Evolutionary conservation across 2,113 vertebrate genomes (phyloP).

Genomic region (Cercocebus atys): DNA sequence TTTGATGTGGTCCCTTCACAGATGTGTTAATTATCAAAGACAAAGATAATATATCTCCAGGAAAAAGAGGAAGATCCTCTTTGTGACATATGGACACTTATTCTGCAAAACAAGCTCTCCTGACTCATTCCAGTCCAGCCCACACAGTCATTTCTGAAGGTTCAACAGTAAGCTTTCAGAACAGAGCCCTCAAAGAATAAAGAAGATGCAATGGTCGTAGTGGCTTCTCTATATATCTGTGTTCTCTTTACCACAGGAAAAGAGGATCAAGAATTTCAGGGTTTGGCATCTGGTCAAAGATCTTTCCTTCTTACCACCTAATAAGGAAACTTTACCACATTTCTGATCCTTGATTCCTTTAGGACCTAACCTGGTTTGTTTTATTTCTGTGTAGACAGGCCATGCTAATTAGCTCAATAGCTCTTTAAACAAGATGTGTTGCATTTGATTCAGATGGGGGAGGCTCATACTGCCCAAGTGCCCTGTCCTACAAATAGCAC

Average conservation of each 20-base stretch:
- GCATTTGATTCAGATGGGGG: neutral
- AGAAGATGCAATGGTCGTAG: neutral
- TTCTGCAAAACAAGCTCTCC: neutral
- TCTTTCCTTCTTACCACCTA: neutral
- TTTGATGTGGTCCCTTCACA: neutral
- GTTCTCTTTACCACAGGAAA: neutral
- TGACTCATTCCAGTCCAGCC: neutral
- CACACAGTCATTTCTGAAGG: neutral
- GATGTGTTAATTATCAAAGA: neutral
- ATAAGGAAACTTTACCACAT: neutral
- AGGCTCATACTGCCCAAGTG: neutral
- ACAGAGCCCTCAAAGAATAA: neutral
- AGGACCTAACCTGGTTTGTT: slow-evolving; percentile 19
- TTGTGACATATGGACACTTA: neutral
- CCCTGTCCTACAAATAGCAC: slow-evolving; percentile 44
- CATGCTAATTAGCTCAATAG: slow-evolving; percentile 14
- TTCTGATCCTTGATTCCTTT: neutral
- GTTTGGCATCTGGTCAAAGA: neutral
- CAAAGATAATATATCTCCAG: neutral
- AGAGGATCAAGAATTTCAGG: neutral
- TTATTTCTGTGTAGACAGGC: neutral
- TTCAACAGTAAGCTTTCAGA: neutral
- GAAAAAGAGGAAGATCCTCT: neutral
- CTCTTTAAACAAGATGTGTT: neutral
- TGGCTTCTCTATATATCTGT: neutral